Evolutionary conservation across 2,797 vertebrate species (phyloP).

Genomic region (Fistularia tabacaria): DNA sequence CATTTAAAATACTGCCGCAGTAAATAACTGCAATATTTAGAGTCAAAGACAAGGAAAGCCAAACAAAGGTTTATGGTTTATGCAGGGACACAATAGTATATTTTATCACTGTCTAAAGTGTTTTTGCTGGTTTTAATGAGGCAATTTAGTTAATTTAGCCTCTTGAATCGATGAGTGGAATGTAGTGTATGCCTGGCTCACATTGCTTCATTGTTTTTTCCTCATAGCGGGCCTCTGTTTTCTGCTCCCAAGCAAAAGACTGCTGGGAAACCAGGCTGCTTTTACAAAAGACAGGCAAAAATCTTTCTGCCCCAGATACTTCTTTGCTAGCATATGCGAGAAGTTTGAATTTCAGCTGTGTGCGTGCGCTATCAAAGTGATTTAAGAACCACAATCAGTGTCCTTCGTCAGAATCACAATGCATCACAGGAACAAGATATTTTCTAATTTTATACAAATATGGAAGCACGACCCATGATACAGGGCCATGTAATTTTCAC

Average conservation of each 20-base stretch:
- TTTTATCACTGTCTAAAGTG: constrained; percentile 68
- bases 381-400: too few relatives aligned
- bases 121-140: constrained; percentile 74
- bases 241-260: constrained; percentile 57
- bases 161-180: constrained; percentile 67
- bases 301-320: constrained; percentile 61
- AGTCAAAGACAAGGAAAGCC: constrained; percentile 50
- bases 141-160: constrained; percentile 69
- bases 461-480: too few relatives aligned
- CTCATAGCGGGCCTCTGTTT: constrained; percentile 70
- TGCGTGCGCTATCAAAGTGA: background rate
- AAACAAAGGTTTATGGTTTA: constrained; percentile 51
- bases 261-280: constrained; percentile 59
- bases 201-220: constrained; percentile 72
- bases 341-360: constrained; percentile 9
- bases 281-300: constrained; percentile 50
- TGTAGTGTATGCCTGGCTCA: constrained; percentile 58
- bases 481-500: too few relatives aligned
- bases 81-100: constrained; percentile 51
- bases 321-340: constrained; percentile 28
- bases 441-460: too few relatives aligned
- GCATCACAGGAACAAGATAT: too few relatives aligned
- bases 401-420: too few relatives aligned
- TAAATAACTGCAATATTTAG: constrained; percentile 57
- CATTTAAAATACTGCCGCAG: constrained; percentile 37